phyloP scores from a whole-genome alignment of 2,888 invertebrate species.

The Lasioglossum pauxillum region DNA sequence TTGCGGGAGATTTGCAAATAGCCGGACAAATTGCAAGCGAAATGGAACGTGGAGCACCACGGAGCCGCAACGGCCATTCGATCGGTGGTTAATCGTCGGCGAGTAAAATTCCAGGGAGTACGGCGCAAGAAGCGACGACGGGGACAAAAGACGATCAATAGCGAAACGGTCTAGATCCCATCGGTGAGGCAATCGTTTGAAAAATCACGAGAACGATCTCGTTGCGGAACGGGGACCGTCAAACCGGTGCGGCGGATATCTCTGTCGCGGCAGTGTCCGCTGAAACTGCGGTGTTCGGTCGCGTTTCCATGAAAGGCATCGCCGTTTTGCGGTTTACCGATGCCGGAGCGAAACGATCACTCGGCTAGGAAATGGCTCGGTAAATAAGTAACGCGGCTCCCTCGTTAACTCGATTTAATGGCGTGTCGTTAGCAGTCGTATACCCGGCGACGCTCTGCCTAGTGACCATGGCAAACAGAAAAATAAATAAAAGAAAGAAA shows the following conservation, averaged over 20 bases:
- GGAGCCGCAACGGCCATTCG: not conserved
- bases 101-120: not conserved
- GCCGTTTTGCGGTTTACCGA: slow-evolving; percentile 71
- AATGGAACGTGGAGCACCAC: not conserved
- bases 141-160: slow-evolving; percentile 26
- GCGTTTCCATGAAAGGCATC: slow-evolving; percentile 60
- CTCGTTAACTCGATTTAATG: slow-evolving; percentile 82
- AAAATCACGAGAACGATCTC: slow-evolving; percentile 23
- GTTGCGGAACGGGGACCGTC: slow-evolving; percentile 19
- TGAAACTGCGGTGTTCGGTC: slow-evolving; percentile 44
- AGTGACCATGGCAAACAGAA: slow-evolving; percentile 58
- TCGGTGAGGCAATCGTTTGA: slow-evolving; percentile 5
- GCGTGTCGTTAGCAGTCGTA: slow-evolving; percentile 80
- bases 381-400: slow-evolving; percentile 75
- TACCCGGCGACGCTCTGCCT: slow-evolving; percentile 62
- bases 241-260: slow-evolving; percentile 21
- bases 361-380: slow-evolving; percentile 69
- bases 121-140: not conserved
- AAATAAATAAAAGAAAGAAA: slow-evolving; percentile 32
- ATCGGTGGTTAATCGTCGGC: not conserved
- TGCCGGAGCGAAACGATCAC: slow-evolving; percentile 64
- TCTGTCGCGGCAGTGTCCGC: slow-evolving; percentile 61
- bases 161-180: slow-evolving; percentile 3
- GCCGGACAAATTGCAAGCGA: not conserved
- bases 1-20: not conserved